These are phyloP conservation scores for Gallinago nigripennis DNA, from an alignment of 2,797 vertebrate genomes.

Conservation along the genomic window DNA sequence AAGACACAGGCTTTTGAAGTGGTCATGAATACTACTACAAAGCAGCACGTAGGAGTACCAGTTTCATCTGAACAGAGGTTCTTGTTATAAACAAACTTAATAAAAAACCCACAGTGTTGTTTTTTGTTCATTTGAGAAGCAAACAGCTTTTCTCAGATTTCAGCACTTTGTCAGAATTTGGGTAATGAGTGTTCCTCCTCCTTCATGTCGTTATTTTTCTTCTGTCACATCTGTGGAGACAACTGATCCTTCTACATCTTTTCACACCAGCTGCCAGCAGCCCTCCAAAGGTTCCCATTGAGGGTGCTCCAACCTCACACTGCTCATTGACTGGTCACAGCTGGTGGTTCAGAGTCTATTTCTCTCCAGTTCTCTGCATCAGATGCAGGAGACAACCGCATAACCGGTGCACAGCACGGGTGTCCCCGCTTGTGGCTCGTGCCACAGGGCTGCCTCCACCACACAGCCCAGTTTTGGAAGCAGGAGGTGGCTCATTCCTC, in stretches of 20 bases:
- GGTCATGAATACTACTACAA: not conserved
- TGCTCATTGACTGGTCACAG: not conserved
- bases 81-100: not conserved
- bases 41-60: not conserved
- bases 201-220: not conserved
- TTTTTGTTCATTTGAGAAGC: not conserved
- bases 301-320: not conserved
- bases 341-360: accelerated
- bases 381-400: not conserved
- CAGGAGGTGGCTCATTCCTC: accelerated
- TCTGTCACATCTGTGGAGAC: not conserved
- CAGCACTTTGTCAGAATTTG: not conserved
- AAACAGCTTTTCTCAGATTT: not conserved
- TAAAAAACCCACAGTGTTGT: not conserved
- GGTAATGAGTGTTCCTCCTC: not conserved
- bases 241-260: not conserved
- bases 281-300: not conserved
- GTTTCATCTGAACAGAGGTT: not conserved
- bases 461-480: not conserved
- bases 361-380: not conserved
- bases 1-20: not conserved
- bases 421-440: not conserved
- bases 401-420: accelerated
- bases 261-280: accelerated
- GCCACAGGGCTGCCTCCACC: accelerated